Evolutionary conservation across 2,888 invertebrate species (phyloP).

Genomic region (Athalia cordata): DNA sequence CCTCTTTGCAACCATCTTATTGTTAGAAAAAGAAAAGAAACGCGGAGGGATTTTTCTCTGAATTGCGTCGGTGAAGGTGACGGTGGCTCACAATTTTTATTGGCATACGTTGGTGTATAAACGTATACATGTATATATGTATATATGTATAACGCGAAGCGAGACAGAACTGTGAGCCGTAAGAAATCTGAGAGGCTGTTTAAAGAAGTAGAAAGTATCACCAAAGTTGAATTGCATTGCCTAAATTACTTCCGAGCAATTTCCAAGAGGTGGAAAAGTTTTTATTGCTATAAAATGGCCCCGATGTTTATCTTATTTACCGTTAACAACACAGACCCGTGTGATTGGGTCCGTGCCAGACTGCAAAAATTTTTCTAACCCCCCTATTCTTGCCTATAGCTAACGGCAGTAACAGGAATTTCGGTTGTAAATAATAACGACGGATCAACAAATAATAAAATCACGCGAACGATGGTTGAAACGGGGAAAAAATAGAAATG

Average conservation of each 20-base stretch:
- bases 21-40: no score
- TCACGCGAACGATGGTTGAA: not conserved
- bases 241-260: constrained; percentile 45
- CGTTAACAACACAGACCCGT: constrained; percentile 32
- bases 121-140: no score
- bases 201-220: constrained; percentile 42
- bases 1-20: not conserved
- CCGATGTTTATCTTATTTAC: constrained; percentile 42
- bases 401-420: not conserved
- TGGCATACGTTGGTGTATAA: not conserved
- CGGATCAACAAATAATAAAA: not conserved
- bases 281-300: constrained; percentile 47
- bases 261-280: constrained; percentile 41
- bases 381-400: not conserved
- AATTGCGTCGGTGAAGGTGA: constrained; percentile 24
- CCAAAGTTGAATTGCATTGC: constrained; percentile 46
- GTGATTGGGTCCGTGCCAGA: constrained; percentile 39
- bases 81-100: constrained; percentile 9
- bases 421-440: not conserved
- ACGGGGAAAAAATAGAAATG: no score
- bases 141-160: no score
- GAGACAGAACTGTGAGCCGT: constrained; percentile 4
- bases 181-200: constrained; percentile 32
- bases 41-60: not conserved
- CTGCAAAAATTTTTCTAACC: constrained; percentile 5